Percentiles rank a stretch among this genome's conserved stretches.
Conservation (phyloP, 2,797 vertebrate species). For the Gymnopithys bicolor region DNA sequence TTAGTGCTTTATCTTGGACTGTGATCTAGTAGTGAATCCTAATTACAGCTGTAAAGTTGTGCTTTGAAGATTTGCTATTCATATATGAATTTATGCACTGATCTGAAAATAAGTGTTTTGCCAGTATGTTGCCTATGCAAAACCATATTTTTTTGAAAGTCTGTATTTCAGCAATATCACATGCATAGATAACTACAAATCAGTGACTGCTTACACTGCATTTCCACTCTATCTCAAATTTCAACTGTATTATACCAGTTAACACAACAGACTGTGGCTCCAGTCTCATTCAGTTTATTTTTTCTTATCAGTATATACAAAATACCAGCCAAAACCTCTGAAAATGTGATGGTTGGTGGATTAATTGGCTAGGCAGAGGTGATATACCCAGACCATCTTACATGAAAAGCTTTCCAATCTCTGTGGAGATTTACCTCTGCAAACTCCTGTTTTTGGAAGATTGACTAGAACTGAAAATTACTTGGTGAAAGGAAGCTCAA, state of each 20-base stretch:
- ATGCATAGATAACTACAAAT: not conserved
- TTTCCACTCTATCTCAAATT: not conserved
- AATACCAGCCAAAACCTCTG: not conserved
- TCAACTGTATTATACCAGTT: not conserved
- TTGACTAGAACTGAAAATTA: not conserved
- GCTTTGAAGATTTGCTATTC: not conserved
- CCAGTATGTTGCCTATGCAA: not conserved
- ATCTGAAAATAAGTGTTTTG: not conserved
- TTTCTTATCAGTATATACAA: not conserved
- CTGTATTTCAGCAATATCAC: not conserved
- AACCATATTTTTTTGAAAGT: not conserved
- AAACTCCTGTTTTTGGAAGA: conserved; percentile 37
- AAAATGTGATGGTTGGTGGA: not conserved
- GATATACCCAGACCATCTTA: not conserved
- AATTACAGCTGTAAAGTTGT: not conserved
- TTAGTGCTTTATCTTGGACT: not conserved
- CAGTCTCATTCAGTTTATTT: not conserved
- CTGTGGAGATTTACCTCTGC: conserved; percentile 2
- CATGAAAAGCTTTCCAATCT: not conserved
- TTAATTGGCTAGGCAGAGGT: not conserved
- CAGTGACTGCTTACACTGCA: not conserved
- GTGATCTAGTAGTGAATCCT: not conserved
- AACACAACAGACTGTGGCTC: not conserved
- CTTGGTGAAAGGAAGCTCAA: not conserved
- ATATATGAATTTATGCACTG: not conserved